These are phyloP conservation scores for Pyralis farinalis DNA, from an alignment of 2,888 invertebrate species.

Conservation along the genomic window DNA sequence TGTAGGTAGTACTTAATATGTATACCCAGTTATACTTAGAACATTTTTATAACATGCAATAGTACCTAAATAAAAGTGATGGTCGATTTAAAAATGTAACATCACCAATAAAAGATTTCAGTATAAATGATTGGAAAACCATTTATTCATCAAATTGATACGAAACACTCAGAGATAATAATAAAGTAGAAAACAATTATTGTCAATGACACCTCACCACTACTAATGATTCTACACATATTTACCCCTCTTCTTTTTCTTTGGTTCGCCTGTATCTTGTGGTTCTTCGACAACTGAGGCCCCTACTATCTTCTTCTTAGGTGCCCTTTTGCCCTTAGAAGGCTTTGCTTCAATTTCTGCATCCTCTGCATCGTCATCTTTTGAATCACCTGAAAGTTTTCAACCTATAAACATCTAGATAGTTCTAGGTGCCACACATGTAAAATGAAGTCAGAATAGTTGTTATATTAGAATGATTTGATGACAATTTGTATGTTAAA, in stretches of 20 bases:
- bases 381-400: slow-evolving; percentile 40
- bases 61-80: neutral
- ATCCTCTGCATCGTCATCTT: slow-evolving; percentile 46
- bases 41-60: neutral
- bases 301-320: slow-evolving; percentile 48
- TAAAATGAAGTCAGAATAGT: too few relatives aligned
- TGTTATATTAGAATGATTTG: too few relatives aligned
- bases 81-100: slow-evolving; percentile 8
- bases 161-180: slow-evolving; percentile 58
- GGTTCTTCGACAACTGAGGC: slow-evolving; percentile 35
- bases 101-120: slow-evolving; percentile 54
- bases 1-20: too few relatives aligned
- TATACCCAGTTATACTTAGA: too few relatives aligned
- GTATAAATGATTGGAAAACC: slow-evolving; percentile 57
- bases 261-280: slow-evolving; percentile 50
- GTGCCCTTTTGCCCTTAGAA: slow-evolving; percentile 54
- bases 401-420: too few relatives aligned
- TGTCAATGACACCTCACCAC: slow-evolving; percentile 37
- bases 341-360: slow-evolving; percentile 48
- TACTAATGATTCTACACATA: slow-evolving; percentile 46
- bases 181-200: slow-evolving; percentile 43
- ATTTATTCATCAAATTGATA: slow-evolving; percentile 63
- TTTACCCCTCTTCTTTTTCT: slow-evolving; percentile 70
- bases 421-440: too few relatives aligned
- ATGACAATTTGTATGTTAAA: too few relatives aligned